Percentiles rank a stretch among this genome's conserved stretches.
Evolutionary conservation across 2,797 vertebrate species (phyloP).

Genomic region (Paguma larvata): DNA sequence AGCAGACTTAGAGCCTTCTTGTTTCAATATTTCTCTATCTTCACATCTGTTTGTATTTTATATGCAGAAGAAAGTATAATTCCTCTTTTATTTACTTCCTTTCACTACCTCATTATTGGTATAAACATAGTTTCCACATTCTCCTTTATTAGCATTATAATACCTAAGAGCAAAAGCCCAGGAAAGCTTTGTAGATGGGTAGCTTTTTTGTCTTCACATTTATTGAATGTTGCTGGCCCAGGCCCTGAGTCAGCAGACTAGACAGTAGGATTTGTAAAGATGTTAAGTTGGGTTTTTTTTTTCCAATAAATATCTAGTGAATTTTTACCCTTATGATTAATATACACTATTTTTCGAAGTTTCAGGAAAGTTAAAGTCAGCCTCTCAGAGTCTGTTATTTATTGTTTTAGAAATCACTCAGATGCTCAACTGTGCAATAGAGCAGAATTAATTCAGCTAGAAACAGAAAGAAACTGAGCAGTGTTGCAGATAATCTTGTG

Average conservation of each 20-base stretch:
- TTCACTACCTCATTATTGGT: background rate
- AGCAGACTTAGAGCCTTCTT: background rate
- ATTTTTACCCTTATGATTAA: conserved; percentile 66
- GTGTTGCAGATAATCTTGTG: conserved; percentile 72
- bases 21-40: background rate
- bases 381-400: conserved; percentile 64
- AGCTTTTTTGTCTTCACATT: background rate
- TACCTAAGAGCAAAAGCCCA: background rate
- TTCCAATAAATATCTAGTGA: conserved; percentile 55
- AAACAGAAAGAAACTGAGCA: conserved; percentile 65
- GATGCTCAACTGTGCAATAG: conserved; percentile 67
- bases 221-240: background rate
- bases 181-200: background rate
- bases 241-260: background rate
- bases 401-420: conserved; percentile 78
- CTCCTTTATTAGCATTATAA: background rate
- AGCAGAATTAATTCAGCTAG: conserved; percentile 77
- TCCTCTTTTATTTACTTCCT: conserved; percentile 33
- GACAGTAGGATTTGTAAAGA: conserved; percentile 32
- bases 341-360: conserved; percentile 54
- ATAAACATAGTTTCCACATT: background rate
- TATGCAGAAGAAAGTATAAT: background rate
- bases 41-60: conserved; percentile 5
- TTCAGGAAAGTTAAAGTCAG: conserved; percentile 68
- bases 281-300: background rate